Evolutionary conservation across 1,140 invertebrate genomes (phyloP).

Genomic region (Drosophila littoralis): DNA sequence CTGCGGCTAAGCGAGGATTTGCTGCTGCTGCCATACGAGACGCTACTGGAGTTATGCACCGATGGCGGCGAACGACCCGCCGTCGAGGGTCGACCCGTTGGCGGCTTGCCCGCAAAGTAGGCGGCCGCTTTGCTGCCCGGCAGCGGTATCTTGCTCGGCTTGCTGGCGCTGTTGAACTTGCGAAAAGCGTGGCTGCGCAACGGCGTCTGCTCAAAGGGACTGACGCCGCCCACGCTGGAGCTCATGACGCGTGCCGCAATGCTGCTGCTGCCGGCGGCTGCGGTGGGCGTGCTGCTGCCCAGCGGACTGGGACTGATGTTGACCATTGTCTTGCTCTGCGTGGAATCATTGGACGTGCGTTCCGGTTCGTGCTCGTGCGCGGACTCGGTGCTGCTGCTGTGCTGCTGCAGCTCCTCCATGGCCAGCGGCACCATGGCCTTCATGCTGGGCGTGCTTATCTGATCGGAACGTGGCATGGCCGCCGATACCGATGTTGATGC

Average conservation of each 20-base stretch:
- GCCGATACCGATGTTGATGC: slow-evolving; percentile 46
- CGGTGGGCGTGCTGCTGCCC: slow-evolving; percentile 85
- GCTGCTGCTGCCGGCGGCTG: slow-evolving; percentile 67
- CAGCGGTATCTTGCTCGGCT: slow-evolving; percentile 90
- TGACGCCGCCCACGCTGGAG: slow-evolving; percentile 75
- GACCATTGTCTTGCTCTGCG: slow-evolving; percentile 61
- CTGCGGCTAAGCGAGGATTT: slow-evolving; percentile 79
- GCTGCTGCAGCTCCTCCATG: slow-evolving; percentile 86
- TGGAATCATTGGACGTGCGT: slow-evolving; percentile 44
- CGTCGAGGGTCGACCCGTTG: slow-evolving; percentile 79
- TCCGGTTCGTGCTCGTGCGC: slow-evolving; percentile 86
- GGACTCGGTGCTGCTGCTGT: slow-evolving; percentile 87
- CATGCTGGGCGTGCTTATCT: slow-evolving; percentile 85
- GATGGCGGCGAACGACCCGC: slow-evolving; percentile 77
- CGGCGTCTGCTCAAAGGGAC: slow-evolving; percentile 67
- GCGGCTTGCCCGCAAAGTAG: slow-evolving; percentile 85
- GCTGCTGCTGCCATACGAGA: slow-evolving; percentile 84
- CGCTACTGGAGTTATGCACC: slow-evolving; percentile 77
- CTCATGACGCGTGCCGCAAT: slow-evolving; percentile 75
- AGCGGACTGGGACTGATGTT: slow-evolving; percentile 54
- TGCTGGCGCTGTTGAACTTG: slow-evolving; percentile 85
- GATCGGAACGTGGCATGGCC: slow-evolving; percentile 50
- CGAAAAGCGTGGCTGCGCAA: slow-evolving; percentile 58
- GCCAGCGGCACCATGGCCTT: slow-evolving; percentile 86
- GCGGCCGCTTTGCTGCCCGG: slow-evolving; percentile 85